Evolutionary conservation across 2,113 vertebrate species (phyloP), one percentile per base, ranked within the genome.

Genomic region (Catharus minimus): DNA sequence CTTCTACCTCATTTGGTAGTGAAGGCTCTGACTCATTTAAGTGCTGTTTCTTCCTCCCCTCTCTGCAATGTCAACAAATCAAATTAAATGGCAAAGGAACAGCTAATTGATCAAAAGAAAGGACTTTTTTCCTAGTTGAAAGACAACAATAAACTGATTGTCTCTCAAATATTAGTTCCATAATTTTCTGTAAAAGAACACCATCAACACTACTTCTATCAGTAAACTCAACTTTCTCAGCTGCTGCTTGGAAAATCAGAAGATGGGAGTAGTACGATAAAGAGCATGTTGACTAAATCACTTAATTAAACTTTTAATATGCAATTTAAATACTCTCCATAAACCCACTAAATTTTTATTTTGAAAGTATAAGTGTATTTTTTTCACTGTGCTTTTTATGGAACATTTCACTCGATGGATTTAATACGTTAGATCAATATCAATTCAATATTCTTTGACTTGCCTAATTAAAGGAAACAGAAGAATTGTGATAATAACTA

Each of bases 391-490:
- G 43, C 39, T 71, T 95, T 93, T 94, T 86, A 92, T 66, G 94
- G 94, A 95, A 90, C 83, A 92, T 93, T 91, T 84, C 55, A 87
- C 90, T 82, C 69, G 61, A 88, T 87, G 38, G 39, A 94, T 91
- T 95, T 96, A 97, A 96, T 96, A 94, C 14, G 62, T 78, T 88
- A 92, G 85, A 94, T 96, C 73, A 60, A n/a, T 96, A 88, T 94
- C 74, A 96, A 95, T 77, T 88, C 80, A 66, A 68, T 83, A 92
- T 90, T 92, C 61, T 94, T 80, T 97, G 65, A 91, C 88, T 94
- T 92, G 89, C 72, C 87, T 95, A 96, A 95, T 92, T 94, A 97
- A 97, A 97, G 90, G 85, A 97, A 97, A 97, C 82, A 96, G 95
- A 93, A 96, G 82, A 95, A 94, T 89, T 83, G 65, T 18, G 91